A percentile compares a stretch with the other conserved stretches of the same genome.
Evolutionary conservation across 2,113 vertebrate genomes (phyloP).

Genomic region (Platichthys flesus): DNA sequence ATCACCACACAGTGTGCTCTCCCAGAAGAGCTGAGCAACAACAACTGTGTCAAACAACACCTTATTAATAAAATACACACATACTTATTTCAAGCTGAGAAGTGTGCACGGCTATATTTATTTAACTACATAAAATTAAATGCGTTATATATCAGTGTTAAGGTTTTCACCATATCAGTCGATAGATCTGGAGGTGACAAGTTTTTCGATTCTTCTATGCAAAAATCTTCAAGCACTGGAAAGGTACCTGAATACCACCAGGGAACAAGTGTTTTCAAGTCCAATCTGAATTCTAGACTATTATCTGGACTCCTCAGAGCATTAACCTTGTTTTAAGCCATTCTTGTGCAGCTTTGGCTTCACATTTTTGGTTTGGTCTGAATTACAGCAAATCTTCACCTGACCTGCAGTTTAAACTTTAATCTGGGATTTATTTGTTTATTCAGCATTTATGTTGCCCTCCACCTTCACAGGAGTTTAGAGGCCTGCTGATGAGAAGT

Average conservation of each 20-base stretch:
- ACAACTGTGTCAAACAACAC: not conserved
- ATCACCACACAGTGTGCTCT: constrained; percentile 19
- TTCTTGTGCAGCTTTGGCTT: constrained; percentile 8
- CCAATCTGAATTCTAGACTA: not conserved
- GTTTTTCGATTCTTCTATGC: too few relatives aligned
- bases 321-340: constrained; percentile 3
- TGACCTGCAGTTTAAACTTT: not conserved
- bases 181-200: too few relatives aligned
- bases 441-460: not conserved
- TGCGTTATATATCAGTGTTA: not conserved
- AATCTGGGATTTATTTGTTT: not conserved
- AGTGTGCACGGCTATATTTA: not conserved
- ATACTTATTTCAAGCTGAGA: not conserved
- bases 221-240: not conserved
- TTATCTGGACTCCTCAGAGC: not conserved
- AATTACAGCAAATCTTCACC: not conserved
- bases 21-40: not conserved
- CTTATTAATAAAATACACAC: constrained; percentile 17
- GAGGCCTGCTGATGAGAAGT: not conserved
- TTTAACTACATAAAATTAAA: not conserved
- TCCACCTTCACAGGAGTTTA: not conserved
- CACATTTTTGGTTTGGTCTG: not conserved
- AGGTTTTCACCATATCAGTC: too few relatives aligned
- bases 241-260: not conserved
- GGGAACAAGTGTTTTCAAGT: not conserved